Conservation (phyloP, 2,888 invertebrate species). For the Baccha elongata region DNA sequence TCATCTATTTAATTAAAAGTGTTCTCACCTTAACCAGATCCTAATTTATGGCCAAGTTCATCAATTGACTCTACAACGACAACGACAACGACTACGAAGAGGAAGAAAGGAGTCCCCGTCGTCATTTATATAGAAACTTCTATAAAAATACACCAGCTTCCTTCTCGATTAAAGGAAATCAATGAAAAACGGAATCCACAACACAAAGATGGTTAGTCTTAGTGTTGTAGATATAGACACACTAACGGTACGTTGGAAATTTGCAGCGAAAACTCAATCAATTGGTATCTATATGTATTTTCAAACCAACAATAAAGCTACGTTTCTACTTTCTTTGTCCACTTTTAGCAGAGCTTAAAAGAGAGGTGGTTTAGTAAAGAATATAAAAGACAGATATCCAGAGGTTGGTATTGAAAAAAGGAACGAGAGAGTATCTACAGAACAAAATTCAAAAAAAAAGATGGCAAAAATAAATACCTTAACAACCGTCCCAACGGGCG, state of each 20-base stretch:
- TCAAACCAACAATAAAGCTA: constrained; percentile 18
- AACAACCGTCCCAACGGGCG: constrained; percentile 65
- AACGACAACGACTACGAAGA: background rate
- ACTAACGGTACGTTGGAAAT: constrained; percentile 27
- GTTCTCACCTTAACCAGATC: constrained; percentile 57
- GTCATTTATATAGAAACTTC: background rate
- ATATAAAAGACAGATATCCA: constrained; percentile 15
- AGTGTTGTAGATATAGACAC: background rate
- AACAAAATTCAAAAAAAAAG: constrained; percentile 32
- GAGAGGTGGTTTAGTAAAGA: constrained; percentile 30
- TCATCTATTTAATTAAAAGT: constrained; percentile 63
- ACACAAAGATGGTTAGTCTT: constrained; percentile 41
- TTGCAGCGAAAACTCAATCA: constrained; percentile 56
- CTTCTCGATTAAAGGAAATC: constrained; percentile 55
- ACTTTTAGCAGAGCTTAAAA: constrained; percentile 22
- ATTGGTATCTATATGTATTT: constrained; percentile 53
- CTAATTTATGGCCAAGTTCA: constrained; percentile 66
- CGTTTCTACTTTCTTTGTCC: constrained; percentile 16
- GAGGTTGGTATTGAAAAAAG: background rate
- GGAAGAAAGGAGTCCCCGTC: background rate
- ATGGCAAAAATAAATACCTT: constrained; percentile 60
- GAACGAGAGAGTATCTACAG: background rate
- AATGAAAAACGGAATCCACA: constrained; percentile 46
- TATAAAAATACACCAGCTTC: constrained; percentile 1
- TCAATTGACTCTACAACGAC: constrained; percentile 38